Evolutionary conservation across 2,888 invertebrate species (phyloP).

Genomic region (Calameuta pallipes): DNA sequence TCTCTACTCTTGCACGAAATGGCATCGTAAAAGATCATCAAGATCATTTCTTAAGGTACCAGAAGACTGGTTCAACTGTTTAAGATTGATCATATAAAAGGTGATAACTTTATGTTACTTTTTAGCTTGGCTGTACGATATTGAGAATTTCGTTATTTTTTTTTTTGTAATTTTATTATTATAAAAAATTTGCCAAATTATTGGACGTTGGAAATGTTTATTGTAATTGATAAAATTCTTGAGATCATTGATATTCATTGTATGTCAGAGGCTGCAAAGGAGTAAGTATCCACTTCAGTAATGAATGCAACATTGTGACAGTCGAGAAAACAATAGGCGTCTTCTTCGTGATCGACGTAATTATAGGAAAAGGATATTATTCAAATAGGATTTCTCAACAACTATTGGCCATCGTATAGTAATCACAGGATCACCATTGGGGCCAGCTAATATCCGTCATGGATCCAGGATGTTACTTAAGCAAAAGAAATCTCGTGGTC

Average conservation of each 20-base stretch:
- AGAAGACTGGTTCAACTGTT: not conserved
- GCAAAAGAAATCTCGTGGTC: constrained; percentile 17
- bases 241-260: not conserved
- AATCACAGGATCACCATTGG: constrained; percentile 23
- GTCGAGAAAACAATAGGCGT: constrained; percentile 28
- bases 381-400: constrained; percentile 45
- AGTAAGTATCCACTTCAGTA: constrained; percentile 4
- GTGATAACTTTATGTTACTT: not conserved
- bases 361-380: constrained; percentile 43
- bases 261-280: not conserved
- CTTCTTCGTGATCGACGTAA: constrained; percentile 43
- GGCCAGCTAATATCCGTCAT: constrained; percentile 35
- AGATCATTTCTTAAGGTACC: not conserved
- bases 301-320: constrained; percentile 27
- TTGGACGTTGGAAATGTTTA: not conserved
- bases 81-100: not conserved
- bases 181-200: not conserved
- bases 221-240: not conserved
- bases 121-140: not conserved
- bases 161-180: not conserved
- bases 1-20: not conserved
- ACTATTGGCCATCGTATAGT: constrained; percentile 29
- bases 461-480: constrained; percentile 41
- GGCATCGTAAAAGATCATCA: not conserved
- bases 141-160: not conserved